Conservation (phyloP, 2,888 invertebrate species). For the Tethea ocularis region DNA sequence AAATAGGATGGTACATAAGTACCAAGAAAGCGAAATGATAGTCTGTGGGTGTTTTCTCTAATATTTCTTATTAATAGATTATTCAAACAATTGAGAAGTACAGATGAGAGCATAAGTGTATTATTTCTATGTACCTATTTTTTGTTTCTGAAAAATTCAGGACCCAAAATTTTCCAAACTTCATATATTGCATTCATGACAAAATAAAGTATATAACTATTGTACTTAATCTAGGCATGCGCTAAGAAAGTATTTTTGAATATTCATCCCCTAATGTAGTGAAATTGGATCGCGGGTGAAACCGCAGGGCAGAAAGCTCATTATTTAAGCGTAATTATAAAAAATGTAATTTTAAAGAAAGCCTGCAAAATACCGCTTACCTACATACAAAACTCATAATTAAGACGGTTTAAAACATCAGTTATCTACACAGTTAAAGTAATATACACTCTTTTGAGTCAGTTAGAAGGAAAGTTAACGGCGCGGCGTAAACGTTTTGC, state of each 20-base stretch:
- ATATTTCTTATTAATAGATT: constrained; percentile 3
- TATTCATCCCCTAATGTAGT: too few relatives aligned
- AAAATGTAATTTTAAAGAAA: neutral
- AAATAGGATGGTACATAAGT: neutral
- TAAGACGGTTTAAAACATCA: constrained; percentile 3
- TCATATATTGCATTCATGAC: too few relatives aligned
- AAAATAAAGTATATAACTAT: too few relatives aligned
- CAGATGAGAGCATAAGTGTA: neutral
- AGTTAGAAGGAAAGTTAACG: constrained; percentile 2
- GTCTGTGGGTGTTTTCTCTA: constrained; percentile 4
- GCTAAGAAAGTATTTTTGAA: too few relatives aligned
- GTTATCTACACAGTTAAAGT: constrained; percentile 3
- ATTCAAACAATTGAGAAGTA: neutral
- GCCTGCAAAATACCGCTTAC: neutral
- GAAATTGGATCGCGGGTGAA: too few relatives aligned
- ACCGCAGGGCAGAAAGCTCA: neutral
- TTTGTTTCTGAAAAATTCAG: neutral
- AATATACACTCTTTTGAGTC: neutral
- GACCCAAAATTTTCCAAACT: too few relatives aligned
- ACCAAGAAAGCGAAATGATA: constrained; percentile 4
- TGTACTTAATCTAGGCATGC: too few relatives aligned
- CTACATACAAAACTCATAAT: neutral
- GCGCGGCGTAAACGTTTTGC: constrained; percentile 4
- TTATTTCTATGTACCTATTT: neutral
- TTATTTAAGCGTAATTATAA: too few relatives aligned